These are phyloP conservation scores for Shargacucullia verbasci DNA, from an alignment of 2,888 invertebrate species.

Conservation along the genomic window DNA sequence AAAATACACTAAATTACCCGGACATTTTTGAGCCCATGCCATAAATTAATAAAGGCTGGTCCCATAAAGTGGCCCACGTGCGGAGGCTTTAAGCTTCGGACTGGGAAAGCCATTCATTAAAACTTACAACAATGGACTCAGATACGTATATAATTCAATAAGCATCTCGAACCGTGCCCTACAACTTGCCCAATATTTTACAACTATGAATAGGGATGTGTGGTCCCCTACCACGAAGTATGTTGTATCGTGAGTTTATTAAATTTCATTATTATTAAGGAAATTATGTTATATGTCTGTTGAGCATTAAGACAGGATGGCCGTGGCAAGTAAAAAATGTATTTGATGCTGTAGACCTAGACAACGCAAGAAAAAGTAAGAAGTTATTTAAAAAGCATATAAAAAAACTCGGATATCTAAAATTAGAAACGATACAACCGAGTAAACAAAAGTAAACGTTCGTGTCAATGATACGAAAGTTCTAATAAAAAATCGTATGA, in stretches of 20 bases:
- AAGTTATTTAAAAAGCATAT: too few relatives aligned
- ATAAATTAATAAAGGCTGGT: slow-evolving; percentile 60
- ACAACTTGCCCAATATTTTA: slow-evolving; percentile 56
- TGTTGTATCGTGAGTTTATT: slow-evolving; percentile 12
- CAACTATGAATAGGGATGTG: slow-evolving; percentile 49
- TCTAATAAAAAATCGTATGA: too few relatives aligned
- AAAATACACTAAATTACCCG: slow-evolving; percentile 64
- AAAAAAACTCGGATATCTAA: too few relatives aligned
- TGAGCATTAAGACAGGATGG: too few relatives aligned
- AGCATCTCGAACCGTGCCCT: slow-evolving; percentile 59
- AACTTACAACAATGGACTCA: slow-evolving; percentile 79
- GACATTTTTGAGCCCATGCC: slow-evolving; percentile 55
- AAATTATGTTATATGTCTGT: too few relatives aligned
- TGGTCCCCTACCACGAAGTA: slow-evolving; percentile 22
- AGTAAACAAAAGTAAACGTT: too few relatives aligned
- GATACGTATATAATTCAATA: slow-evolving; percentile 85
- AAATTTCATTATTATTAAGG: too few relatives aligned
- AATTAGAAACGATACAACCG: too few relatives aligned
- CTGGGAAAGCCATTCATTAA: slow-evolving; percentile 78
- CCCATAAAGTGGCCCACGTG: slow-evolving; percentile 64
- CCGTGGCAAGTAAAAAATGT: too few relatives aligned
- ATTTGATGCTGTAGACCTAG: too few relatives aligned
- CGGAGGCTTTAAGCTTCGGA: slow-evolving; percentile 48
- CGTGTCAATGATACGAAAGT: too few relatives aligned
- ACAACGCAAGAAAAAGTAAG: too few relatives aligned